These are phyloP conservation scores for Anguilla pacifica DNA, from an alignment of 2,797 vertebrate species.

Conservation along the genomic window DNA sequence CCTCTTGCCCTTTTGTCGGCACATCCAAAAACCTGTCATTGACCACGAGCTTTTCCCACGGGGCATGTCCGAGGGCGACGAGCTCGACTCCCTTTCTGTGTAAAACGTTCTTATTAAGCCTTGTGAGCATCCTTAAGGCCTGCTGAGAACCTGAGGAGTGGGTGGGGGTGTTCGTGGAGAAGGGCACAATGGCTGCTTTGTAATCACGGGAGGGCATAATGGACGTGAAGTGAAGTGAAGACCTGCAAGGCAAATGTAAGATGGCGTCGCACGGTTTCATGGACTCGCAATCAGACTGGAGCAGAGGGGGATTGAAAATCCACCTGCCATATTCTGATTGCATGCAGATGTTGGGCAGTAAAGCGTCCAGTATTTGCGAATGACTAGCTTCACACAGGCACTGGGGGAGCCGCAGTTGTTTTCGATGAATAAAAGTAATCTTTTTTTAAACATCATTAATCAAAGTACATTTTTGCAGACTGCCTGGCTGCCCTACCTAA, in stretches of 20 bases:
- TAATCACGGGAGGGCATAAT: conserved; percentile 38
- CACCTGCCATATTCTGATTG: conserved; percentile 31
- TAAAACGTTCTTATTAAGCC: conserved; percentile 38
- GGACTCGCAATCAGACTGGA: not conserved
- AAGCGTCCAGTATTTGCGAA: conserved; percentile 32
- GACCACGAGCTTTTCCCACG: not conserved
- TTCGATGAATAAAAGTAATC: conserved; percentile 21
- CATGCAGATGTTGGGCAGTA: conserved; percentile 40
- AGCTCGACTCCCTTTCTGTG: not conserved
- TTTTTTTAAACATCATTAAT: conserved; percentile 24
- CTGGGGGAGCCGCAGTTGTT: conserved; percentile 17
- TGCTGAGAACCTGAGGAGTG: conserved; percentile 53
- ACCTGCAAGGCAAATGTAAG: conserved; percentile 45
- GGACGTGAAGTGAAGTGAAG: conserved; percentile 51
- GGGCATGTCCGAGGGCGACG: no score
- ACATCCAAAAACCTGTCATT: not conserved
- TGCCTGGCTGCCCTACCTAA: not conserved
- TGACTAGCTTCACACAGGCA: not conserved
- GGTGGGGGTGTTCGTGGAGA: conserved; percentile 34
- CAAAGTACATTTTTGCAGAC: conserved; percentile 12
- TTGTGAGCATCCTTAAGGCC: conserved; percentile 41
- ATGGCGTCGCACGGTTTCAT: conserved; percentile 48
- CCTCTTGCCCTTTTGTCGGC: not conserved
- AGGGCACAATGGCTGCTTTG: conserved; percentile 62
- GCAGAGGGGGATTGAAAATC: conserved; percentile 38